Base-by-base conservation (phyloP, 1,140 invertebrate species). In the Carcinoscorpius rotundicauda region DNA sequence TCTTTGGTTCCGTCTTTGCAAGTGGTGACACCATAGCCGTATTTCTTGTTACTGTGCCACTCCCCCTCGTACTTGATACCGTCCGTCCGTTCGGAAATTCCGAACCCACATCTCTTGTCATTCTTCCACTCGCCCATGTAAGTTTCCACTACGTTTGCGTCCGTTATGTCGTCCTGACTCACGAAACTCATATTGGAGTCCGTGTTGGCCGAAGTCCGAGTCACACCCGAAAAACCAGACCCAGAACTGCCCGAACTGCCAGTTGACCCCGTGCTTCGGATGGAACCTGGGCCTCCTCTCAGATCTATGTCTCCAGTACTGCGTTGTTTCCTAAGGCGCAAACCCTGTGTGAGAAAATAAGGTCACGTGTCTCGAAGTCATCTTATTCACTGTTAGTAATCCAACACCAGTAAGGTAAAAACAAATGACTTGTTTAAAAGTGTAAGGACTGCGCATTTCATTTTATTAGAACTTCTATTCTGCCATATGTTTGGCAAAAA, bases 61-160 rank as follows among this genome's bases (percentile, higher is more conserved):
- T 99, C 97, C n/a, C 97, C 96, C 75, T 97, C 93, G 78, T 97
- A 97, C 70, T 84, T 89, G 11, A 99, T 82, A 10, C 97, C 97
- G 77, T 99, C 97, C 58, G 92, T 95, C 56, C 97, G 84, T 78
- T 99, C 97, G 73, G 68, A 64, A 50, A 79, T 76, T 66, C 97
- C 97, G 77, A 96, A 98, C 29, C 97, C 97, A 11, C 89, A 91
- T 55, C 97, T 82, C 78, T 97, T 97, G 79, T 99, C 97, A 79
- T 98, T 97, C 78, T 99, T 99, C 97, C 97, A 99, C 79, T 99
- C 97, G 10, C 97, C 97, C 83, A 93, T 88, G 77, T 99, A 99
- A 4, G 92, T 97, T 82, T 99, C 97, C 5, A 91, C 95, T 56
- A 97, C 93, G 74, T 86, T 91, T 5, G 91, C 86, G 76, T 99